Evolutionary conservation across 2,888 invertebrate genomes (phyloP), one percentile per base, ranked within the genome.

Genomic region (Halocaridina rubra): DNA sequence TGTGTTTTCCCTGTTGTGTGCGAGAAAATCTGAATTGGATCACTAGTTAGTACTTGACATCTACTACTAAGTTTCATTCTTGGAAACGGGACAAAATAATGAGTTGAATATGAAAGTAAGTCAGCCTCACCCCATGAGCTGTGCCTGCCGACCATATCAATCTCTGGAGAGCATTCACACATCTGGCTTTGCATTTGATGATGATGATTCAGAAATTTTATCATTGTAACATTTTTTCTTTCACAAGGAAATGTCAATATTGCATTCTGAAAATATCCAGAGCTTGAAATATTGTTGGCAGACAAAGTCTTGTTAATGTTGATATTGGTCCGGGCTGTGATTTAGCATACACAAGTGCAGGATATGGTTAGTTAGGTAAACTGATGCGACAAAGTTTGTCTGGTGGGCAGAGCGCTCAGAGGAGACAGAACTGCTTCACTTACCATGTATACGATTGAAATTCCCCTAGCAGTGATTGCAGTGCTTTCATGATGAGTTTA

Each of bases 401-500:
- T 84, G 84, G 84, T 84, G 84, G 84, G 79, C 78, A 84, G 78
- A 61, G 79, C 74, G 84, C 84, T 84, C 84, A 74, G 84, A 84
- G 84, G 84, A 84, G 84, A 84, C 79, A 84, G 84, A 84, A 79
- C 84, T 84, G 84, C 84, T 84, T 79, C 84, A 84, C 84, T 84
- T 77, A 82, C 82, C 82, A 82, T 84, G 84, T 84, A 84, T 84
- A 84, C 84, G 84, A 79, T 84, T 84, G 84, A 78, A 79, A 84
- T 78, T 79, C 84, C 84, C 79, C 39, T 22, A 74, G 79, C 84
- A 84, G 84, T 64, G 82, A 77, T 77, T 77, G 69, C 80, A 85
- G 69, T 80, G 75, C 77, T 71, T 80, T 77, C 85, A 30, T 77
- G 76, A 57, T 46, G 80, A 76, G 80, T 77, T 85, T 80, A 71